A percentile compares a stretch with the other conserved stretches of the same genome.
phyloP scores from a whole-genome alignment of 30 jellyfish, hydroid and myxozoan species.

The Cassiopea xamachana region DNA sequence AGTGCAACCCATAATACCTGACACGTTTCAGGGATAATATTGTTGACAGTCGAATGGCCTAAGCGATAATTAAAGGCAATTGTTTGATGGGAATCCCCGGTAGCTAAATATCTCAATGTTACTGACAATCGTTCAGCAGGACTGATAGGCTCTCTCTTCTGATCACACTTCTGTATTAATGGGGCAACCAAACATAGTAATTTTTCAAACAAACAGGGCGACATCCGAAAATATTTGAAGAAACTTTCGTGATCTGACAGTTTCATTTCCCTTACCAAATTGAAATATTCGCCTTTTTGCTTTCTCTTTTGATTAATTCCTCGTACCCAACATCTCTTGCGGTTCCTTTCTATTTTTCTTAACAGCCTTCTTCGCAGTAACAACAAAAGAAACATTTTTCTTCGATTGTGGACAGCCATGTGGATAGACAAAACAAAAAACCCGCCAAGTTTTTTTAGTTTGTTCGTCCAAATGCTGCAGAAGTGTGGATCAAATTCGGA shows the following conservation, averaged over 20 bases:
- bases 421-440: background rate
- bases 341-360: conserved; percentile 20
- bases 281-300: conserved; percentile 45
- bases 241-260: conserved; percentile 61
- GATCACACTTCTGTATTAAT: conserved; percentile 1
- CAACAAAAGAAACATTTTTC: conserved; percentile 29
- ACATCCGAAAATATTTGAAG: conserved; percentile 49
- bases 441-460: conserved; percentile 22
- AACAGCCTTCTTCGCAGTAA: conserved; percentile 23
- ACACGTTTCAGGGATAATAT: conserved; percentile 49
- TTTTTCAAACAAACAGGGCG: conserved; percentile 20
- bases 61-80: conserved; percentile 39
- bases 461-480: conserved; percentile 23
- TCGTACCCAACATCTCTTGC: conserved; percentile 61
- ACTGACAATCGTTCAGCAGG: conserved; percentile 52
- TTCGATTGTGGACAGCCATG: conserved; percentile 29
- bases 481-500: conserved; percentile 53
- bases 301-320: conserved; percentile 52
- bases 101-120: conserved; percentile 49
- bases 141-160: conserved; percentile 15
- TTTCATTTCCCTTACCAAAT: conserved; percentile 20
- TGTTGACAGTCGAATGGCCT: conserved; percentile 60
- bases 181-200: conserved; percentile 24
- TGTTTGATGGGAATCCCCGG: conserved; percentile 58
- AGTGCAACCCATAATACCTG: conserved; percentile 19